Conservation (phyloP, 2,797 vertebrate genomes). For the Rhabdophis nuchalis region DNA sequence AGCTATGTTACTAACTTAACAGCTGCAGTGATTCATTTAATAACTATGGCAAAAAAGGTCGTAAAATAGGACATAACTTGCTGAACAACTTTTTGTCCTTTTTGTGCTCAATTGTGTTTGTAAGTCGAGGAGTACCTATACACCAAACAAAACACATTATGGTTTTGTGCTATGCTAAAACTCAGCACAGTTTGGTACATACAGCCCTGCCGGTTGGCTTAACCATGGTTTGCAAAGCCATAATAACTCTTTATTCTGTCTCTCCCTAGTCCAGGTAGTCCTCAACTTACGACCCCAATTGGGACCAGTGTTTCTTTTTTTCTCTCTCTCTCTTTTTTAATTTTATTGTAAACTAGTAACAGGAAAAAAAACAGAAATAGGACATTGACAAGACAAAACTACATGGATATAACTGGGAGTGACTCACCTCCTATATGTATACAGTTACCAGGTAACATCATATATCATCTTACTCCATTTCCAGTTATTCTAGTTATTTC, state of each 20-base stretch:
- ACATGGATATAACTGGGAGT: too few relatives aligned
- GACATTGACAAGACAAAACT: too few relatives aligned
- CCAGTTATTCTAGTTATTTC: too few relatives aligned
- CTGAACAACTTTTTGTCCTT: neutral
- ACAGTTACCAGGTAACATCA: too few relatives aligned
- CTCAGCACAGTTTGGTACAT: neutral
- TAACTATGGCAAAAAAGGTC: neutral
- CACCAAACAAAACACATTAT: neutral
- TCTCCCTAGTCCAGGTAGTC: neutral
- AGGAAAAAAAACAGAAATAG: too few relatives aligned
- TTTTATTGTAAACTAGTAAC: too few relatives aligned
- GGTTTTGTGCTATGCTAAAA: neutral
- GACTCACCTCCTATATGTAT: too few relatives aligned
- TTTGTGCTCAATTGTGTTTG: neutral
- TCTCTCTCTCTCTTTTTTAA: too few relatives aligned
- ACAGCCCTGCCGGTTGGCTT: neutral
- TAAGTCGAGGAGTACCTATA: neutral
- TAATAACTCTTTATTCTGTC: too few relatives aligned
- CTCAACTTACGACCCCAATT: too few relatives aligned
- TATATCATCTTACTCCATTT: too few relatives aligned
- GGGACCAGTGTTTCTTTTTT: too few relatives aligned
- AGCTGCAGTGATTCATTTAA: neutral
- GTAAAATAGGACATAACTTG: neutral
- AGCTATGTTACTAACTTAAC: neutral
- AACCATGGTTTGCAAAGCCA: neutral